A percentile compares a stretch with the other conserved stretches of the same genome.
These are phyloP conservation scores for Netelia virgata DNA, from an alignment of 2,888 invertebrate genomes.

Conservation along the genomic window DNA sequence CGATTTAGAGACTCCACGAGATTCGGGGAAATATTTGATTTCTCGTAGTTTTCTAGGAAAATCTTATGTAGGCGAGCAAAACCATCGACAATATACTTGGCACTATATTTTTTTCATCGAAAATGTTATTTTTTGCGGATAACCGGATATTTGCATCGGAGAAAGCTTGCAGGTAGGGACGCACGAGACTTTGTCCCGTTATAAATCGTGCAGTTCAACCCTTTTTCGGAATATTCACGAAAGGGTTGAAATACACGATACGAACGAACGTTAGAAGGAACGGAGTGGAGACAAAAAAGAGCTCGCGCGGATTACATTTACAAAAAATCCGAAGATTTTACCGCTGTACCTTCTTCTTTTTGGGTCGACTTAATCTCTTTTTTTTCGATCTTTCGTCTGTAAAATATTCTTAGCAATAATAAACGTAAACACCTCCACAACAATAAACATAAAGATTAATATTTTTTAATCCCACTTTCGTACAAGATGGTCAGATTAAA, in stretches of 20 bases:
- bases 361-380: slow-evolving; percentile 52
- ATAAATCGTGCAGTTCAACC: slow-evolving; percentile 56
- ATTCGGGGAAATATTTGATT: too few relatives aligned
- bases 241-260: too few relatives aligned
- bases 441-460: too few relatives aligned
- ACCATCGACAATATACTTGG: too few relatives aligned
- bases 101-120: background rate
- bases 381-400: slow-evolving; percentile 21
- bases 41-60: too few relatives aligned
- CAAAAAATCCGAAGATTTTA: slow-evolving; percentile 53
- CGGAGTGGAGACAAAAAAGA: slow-evolving; percentile 30
- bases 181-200: slow-evolving; percentile 13
- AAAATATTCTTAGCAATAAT: too few relatives aligned
- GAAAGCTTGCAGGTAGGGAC: slow-evolving; percentile 44
- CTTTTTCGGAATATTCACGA: slow-evolving; percentile 27
- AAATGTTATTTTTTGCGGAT: background rate
- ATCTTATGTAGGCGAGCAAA: too few relatives aligned
- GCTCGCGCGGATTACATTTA: slow-evolving; percentile 36
- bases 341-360: slow-evolving; percentile 34
- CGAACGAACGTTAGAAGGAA: background rate
- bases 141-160: slow-evolving; percentile 28
- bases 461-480: too few relatives aligned
- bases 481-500: too few relatives aligned
- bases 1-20: too few relatives aligned
- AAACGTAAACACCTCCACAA: too few relatives aligned